Conservation (phyloP, 2,797 vertebrate genomes). For the Heterohyrax brucei region DNA sequence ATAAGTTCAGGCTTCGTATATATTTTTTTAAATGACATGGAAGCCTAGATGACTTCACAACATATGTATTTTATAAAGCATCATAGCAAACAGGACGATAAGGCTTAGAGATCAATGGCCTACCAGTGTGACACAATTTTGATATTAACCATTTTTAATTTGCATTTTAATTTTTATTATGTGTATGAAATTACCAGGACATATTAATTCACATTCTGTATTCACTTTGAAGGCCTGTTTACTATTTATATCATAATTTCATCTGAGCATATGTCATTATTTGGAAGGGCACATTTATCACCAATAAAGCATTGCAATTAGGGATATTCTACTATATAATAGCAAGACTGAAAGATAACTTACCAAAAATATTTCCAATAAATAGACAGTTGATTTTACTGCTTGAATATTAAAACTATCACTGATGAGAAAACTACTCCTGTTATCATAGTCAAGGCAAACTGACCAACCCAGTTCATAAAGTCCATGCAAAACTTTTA, state of each 20-base stretch:
- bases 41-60: conserved; percentile 12
- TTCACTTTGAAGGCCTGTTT: neutral
- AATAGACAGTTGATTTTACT: neutral
- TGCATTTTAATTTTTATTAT: conserved; percentile 14
- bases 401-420: conserved; percentile 38
- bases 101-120: neutral
- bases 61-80: conserved; percentile 19
- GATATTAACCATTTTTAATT: neutral
- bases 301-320: conserved; percentile 2
- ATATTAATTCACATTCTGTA: neutral
- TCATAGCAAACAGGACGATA: neutral
- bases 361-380: conserved; percentile 36
- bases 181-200: neutral
- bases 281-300: neutral
- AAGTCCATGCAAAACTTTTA: neutral
- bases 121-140: neutral
- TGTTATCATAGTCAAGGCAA: neutral
- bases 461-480: neutral
- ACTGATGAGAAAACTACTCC: neutral
- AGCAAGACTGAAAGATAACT: conserved; percentile 7
- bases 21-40: conserved; percentile 18
- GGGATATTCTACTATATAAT: neutral
- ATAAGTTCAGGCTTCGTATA: conserved; percentile 30
- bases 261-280: neutral
- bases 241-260: conserved; percentile 16